Evolutionary conservation across 2,113 vertebrate genomes (phyloP), one percentile per base, ranked within the genome.

Genomic region (Etheostoma spectabile): DNA sequence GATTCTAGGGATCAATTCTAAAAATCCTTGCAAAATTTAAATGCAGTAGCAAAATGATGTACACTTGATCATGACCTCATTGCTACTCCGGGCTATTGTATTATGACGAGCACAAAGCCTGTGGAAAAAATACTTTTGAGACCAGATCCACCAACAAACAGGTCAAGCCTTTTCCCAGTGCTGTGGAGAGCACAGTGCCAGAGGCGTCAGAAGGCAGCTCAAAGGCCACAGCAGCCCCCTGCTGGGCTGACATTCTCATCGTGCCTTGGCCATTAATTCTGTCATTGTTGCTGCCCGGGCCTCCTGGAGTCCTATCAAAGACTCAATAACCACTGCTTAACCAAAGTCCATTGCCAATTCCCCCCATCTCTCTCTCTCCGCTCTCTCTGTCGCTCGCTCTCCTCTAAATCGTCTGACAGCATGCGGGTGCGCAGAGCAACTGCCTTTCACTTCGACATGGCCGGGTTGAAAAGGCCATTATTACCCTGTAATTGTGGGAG

Each of bases 311-410:
- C 93, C 93, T 93, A 93, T 91, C 84, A 95, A 94, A 92, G 94
- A 94, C 94, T 94, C 94, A 94, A 94, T 95, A 95, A 93, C 92
- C 87, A 91, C 92, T 95, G 90, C 94, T 95, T 95, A 95, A 93
- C 92, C 80, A 91, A 85, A 89, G 89, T 91, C 91, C 93, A 93
- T 81, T 92, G 89, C 80, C 88, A 85, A 92, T 88, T 90, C 88
- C 75, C 77, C 82, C 74, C 51, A 24, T 74, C 62, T 84, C 83
- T 35, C 84, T 64, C 76, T 61, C 71, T 84, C 61, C 79, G 38
- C 38, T 77, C 80, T 63, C 63, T 51, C 59, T 65, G 79, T 82
- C 73, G 14, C 84, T 77, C 78, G 8, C 81, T 82, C 86, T 78
- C 78, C 80, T 80, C 71, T 45, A 82, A 90, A 87, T 83, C 88